Evolutionary conservation across 2,797 vertebrate species (phyloP).

Genomic region (Neosalanx taihuensis): DNA sequence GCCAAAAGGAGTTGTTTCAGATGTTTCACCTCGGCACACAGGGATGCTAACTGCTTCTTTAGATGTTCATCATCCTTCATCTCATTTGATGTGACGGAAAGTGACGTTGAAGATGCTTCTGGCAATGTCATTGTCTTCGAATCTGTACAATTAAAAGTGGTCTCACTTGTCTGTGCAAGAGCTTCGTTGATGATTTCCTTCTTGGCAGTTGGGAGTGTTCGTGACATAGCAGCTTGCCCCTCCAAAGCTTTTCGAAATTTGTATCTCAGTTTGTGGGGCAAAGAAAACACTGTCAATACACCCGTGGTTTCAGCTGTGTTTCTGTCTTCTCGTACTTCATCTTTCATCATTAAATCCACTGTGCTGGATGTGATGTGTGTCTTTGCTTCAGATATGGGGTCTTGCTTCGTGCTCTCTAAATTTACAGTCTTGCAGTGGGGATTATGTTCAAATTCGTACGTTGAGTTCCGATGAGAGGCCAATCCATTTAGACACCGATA

Average conservation of each 20-base stretch:
- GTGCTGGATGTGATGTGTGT: background rate
- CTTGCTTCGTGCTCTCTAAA: background rate
- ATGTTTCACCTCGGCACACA: constrained; percentile 28
- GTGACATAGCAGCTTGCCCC: background rate
- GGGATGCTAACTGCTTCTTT: constrained; percentile 14
- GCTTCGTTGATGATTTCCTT: background rate
- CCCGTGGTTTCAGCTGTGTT: background rate
- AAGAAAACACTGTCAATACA: constrained; percentile 3
- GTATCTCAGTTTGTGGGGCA: constrained; percentile 59
- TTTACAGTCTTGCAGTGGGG: background rate
- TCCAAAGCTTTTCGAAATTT: constrained; percentile 31
- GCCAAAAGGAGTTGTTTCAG: constrained; percentile 21
- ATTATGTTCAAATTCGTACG: background rate
- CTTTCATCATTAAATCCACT: constrained; percentile 2
- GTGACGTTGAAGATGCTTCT: background rate
- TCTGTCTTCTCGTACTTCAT: constrained; percentile 1
- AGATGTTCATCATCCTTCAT: constrained; percentile 12
- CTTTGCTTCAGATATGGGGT: background rate
- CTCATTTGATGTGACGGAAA: background rate
- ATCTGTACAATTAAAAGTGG: background rate
- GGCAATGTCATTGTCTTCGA: background rate
- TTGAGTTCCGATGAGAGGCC: background rate
- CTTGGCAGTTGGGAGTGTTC: background rate
- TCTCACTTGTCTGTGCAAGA: background rate
- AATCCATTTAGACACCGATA: background rate